Percentiles rank a stretch among this genome's conserved stretches.
Evolutionary conservation across 2,797 vertebrate genomes (phyloP).

Genomic region (Eulemur rubriventer): DNA sequence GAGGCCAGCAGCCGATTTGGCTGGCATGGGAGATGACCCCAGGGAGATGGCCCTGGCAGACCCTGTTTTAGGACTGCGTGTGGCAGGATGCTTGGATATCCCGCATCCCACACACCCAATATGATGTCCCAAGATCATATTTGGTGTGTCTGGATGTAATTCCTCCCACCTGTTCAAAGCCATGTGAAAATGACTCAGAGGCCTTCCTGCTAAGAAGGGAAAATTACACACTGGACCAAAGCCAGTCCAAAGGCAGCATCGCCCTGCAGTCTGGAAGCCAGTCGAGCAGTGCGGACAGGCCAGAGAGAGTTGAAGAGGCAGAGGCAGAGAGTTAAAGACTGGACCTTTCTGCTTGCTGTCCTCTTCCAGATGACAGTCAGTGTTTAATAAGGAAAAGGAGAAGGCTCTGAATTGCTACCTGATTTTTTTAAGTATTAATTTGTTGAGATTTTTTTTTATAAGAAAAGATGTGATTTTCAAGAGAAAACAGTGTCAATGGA

Average conservation of each 20-base stretch:
- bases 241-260: too few species aligned
- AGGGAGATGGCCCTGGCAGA: slow-evolving; percentile 27
- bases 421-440: not conserved
- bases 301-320: too few species aligned
- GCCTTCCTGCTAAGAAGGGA: not conserved
- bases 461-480: not conserved
- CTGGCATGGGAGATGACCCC: not conserved
- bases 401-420: not conserved
- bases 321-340: not conserved
- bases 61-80: not conserved
- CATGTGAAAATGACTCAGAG: not conserved
- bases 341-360: not conserved
- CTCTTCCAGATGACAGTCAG: not conserved
- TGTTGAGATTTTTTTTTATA: not conserved
- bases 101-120: not conserved
- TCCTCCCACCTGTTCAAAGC: slow-evolving; percentile 25
- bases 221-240: not conserved
- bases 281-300: fast-evolving
- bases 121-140: not conserved
- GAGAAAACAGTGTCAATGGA: not conserved
- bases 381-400: not conserved
- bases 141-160: not conserved
- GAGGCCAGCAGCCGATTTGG: slow-evolving; percentile 39
- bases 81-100: not conserved
- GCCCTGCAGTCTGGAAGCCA: not conserved